Evolutionary conservation across 2,113 vertebrate genomes (phyloP).

Genomic region (Cinclus mexicanus): DNA sequence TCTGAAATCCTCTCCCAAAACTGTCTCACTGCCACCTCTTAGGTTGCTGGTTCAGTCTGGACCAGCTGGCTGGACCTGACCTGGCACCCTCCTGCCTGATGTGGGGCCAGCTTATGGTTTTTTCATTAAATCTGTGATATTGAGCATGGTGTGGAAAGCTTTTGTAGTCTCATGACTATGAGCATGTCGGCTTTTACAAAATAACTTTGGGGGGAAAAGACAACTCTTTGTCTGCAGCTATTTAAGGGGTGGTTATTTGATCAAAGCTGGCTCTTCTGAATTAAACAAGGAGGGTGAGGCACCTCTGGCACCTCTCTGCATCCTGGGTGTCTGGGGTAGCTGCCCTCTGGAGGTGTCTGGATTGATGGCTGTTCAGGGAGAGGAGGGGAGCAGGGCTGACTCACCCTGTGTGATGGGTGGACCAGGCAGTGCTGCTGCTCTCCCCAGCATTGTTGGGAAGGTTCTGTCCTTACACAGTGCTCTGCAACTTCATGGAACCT

Average conservation of each 20-base stretch:
- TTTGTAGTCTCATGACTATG: background rate
- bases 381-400: background rate
- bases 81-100: background rate
- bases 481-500: background rate
- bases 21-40: background rate
- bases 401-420: rapidly evolving
- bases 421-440: background rate
- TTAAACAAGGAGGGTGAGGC: background rate
- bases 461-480: background rate
- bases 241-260: background rate
- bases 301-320: background rate
- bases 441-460: background rate
- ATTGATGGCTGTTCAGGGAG: background rate
- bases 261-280: background rate
- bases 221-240: background rate
- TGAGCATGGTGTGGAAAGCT: background rate
- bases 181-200: background rate
- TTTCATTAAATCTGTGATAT: background rate
- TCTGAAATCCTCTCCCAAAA: background rate
- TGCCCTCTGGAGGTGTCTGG: background rate
- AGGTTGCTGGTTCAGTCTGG: background rate
- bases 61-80: background rate
- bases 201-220: background rate
- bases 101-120: background rate
- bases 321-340: background rate